These are phyloP conservation scores for Phocoena sinus DNA, from an alignment of 2,113 vertebrate species.

Conservation along the genomic window DNA sequence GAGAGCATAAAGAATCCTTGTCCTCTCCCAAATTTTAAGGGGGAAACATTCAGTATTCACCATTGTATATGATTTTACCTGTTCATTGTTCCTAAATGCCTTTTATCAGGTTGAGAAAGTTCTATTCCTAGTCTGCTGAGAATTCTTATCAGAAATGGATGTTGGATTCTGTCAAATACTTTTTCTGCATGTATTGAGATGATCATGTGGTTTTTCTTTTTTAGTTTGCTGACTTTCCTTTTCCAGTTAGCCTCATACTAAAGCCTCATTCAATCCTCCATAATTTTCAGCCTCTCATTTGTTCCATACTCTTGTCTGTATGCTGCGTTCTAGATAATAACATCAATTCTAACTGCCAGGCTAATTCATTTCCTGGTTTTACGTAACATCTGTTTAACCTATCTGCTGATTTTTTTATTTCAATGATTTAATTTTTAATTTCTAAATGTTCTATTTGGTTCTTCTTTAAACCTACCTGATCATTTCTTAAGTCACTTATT, in stretches of 20 bases:
- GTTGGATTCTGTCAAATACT: background rate
- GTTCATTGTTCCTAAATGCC: background rate
- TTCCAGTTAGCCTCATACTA: background rate
- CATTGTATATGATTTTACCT: background rate
- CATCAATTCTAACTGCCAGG: background rate
- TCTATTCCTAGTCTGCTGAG: background rate
- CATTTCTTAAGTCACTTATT: background rate
- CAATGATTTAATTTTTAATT: constrained; percentile 5
- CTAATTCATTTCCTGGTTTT: background rate
- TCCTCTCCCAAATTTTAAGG: background rate
- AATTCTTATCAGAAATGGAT: background rate
- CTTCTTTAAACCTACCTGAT: background rate
- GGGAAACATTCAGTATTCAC: background rate
- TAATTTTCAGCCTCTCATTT: background rate
- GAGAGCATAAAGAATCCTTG: background rate
- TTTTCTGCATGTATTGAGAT: background rate
- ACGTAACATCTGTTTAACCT: background rate
- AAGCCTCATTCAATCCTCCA: background rate
- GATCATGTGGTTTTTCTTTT: background rate
- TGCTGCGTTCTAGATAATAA: background rate
- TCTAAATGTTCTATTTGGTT: background rate
- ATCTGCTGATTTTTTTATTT: background rate
- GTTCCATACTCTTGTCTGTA: background rate
- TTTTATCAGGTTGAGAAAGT: background rate
- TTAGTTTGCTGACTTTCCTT: background rate